Conservation (phyloP, 2,797 vertebrate species). For the Anas acuta region DNA sequence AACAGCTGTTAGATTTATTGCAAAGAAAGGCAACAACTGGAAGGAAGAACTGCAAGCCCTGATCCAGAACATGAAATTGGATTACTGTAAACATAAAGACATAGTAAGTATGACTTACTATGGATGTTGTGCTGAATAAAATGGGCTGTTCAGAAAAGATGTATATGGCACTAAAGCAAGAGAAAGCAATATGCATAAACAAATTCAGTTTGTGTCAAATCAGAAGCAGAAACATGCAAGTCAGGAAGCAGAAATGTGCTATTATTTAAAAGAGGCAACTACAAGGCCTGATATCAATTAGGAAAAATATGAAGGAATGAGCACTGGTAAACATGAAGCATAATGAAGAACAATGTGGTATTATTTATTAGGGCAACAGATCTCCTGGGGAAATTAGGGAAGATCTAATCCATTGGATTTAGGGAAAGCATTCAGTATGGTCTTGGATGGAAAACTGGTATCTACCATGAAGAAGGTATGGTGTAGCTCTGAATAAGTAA, state of each 20-base stretch:
- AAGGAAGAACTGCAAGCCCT: neutral
- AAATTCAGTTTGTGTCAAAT: neutral
- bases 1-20: neutral
- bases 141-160: neutral
- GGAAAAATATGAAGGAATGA: neutral
- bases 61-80: neutral
- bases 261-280: neutral
- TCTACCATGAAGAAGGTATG: neutral
- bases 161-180: neutral
- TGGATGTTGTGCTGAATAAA: neutral
- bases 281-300: neutral
- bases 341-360: neutral
- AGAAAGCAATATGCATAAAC: neutral
- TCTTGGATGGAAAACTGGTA: neutral
- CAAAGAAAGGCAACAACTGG: neutral
- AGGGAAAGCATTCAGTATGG: neutral
- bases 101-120: neutral
- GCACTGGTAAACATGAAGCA: neutral
- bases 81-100: neutral
- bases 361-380: neutral
- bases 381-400: neutral
- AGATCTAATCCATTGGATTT: neutral
- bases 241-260: neutral
- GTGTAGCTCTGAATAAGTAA: neutral
- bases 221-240: neutral